Conservation (phyloP, 2,797 vertebrate species). For the Enteromius anoplus region DNA sequence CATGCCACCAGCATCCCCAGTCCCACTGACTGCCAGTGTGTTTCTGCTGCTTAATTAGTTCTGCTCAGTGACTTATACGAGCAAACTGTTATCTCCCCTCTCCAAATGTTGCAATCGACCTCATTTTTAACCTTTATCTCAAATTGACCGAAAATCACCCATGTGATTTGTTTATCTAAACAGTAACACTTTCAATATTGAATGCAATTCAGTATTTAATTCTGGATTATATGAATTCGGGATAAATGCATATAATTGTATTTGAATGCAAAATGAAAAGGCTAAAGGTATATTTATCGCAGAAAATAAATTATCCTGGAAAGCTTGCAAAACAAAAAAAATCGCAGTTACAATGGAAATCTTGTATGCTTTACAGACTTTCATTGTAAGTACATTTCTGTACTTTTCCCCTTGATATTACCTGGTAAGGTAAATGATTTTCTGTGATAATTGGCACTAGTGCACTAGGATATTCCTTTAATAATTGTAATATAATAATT, state of each 20-base stretch:
- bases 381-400: not conserved
- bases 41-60: constrained; percentile 24
- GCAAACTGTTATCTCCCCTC: not conserved
- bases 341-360: not conserved
- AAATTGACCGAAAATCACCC: not conserved
- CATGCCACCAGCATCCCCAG: constrained; percentile 46
- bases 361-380: not conserved
- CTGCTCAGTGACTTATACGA: not conserved
- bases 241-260: not conserved
- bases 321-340: not conserved
- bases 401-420: not conserved
- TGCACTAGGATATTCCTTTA: not conserved
- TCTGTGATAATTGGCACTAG: not conserved
- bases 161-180: not conserved
- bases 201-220: not conserved
- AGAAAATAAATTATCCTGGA: not conserved
- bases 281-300: not conserved
- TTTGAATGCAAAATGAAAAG: not conserved
- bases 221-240: not conserved
- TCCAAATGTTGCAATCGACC: not conserved
- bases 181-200: not conserved
- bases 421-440: not conserved
- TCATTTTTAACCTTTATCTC: not conserved
- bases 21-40: constrained; percentile 63
- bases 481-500: no score